Evolutionary conservation across 2,113 vertebrate genomes (phyloP).

Genomic region (Rattus rattus): DNA sequence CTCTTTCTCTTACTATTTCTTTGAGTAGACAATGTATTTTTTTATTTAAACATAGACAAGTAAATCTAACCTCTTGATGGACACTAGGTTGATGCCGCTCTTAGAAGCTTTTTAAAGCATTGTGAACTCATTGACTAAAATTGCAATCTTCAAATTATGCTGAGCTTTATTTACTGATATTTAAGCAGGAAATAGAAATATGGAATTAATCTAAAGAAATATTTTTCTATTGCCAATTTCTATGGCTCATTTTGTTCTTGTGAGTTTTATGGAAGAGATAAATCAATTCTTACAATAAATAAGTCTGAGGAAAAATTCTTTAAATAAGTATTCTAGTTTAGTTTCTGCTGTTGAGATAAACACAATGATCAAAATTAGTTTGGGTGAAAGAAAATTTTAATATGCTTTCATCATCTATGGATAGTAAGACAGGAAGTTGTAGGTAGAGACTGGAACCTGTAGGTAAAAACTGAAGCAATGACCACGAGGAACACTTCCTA

Average conservation of each 20-base stretch:
- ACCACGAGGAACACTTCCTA: neutral
- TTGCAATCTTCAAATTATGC: neutral
- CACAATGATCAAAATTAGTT: neutral
- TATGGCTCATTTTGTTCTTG: neutral
- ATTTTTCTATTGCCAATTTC: neutral
- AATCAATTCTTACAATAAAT: neutral
- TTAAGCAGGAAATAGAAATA: neutral
- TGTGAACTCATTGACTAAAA: neutral
- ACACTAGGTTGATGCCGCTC: neutral
- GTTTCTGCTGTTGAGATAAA: neutral
- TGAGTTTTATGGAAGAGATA: neutral
- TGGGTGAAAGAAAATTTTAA: neutral
- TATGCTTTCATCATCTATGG: neutral
- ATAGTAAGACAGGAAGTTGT: neutral
- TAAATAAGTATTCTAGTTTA: neutral
- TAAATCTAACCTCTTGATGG: neutral
- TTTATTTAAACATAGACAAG: slow-evolving; percentile 11
- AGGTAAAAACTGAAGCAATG: neutral
- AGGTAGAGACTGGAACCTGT: neutral
- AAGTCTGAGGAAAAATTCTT: neutral
- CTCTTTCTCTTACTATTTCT: slow-evolving; percentile 19
- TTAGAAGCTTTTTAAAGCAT: neutral
- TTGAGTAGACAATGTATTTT: slow-evolving; percentile 40
- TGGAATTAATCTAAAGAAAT: neutral
- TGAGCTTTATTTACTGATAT: neutral